Base-by-base conservation (phyloP, 2,113 vertebrate species). In the Neotoma lepida region DNA sequence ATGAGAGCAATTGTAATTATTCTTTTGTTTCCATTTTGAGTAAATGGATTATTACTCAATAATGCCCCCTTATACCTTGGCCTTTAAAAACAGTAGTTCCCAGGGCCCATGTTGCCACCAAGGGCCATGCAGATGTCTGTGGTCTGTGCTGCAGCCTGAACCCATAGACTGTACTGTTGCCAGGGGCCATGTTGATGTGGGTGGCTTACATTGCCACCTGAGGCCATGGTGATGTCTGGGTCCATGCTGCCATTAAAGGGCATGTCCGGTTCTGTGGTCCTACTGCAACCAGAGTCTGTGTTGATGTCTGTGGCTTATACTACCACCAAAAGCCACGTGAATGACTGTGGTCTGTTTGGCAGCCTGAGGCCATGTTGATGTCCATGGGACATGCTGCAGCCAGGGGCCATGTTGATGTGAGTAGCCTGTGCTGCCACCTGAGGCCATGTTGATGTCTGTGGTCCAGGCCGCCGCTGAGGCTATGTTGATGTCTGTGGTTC, bases 1-100 rank as follows among this genome's bases (percentile, higher is more conserved):
- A 73, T 68, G 49, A 63, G 82, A 86, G 84, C n/a, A 80, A 86
- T 87, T 68, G 61, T 85, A 76, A 82, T 78, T 86, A 20, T n/a
- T 76, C 3, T 68, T 74, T 33, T 76, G 33, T 88, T 86, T 77
- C 82, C 39, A 46, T 89, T 93, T 74, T 88, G 64, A 92, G 8
- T 41, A 46, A 44, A 7, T 86, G 4, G 9, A 85, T 78, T n/a
- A n/a, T n/a, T n/a, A n/a, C n/a, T n/a, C n/a, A n/a, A n/a, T n/a
- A n/a, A n/a, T n/a, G n/a, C n/a, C n/a, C n/a, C n/a, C 39, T 39
- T n/a, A 13, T 61, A 30, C 20, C 26, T 22, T 15, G 18, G 33
- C 24, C 39, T 13, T 54, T 44, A 20, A 44, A 20, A 54, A 73
- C 39, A 73, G 20, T 41, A 73, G 20, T 20, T 73, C n/a, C 39